A percentile compares a stretch with the other conserved stretches of the same genome.
These are phyloP conservation scores for Parelbella ahira DNA, from an alignment of 2,888 invertebrate species.

Conservation along the genomic window DNA sequence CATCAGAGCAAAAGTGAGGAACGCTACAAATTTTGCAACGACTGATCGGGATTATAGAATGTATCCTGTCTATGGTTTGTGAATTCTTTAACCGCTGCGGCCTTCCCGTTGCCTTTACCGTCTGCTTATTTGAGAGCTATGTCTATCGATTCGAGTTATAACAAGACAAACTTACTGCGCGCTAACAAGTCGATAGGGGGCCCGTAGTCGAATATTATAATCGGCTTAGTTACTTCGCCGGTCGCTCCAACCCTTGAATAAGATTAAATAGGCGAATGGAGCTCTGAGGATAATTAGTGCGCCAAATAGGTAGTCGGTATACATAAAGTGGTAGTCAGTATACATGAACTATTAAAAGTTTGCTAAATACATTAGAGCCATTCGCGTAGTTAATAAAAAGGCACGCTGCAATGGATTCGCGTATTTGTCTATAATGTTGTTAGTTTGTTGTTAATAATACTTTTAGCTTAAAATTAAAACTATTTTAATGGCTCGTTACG, in stretches of 20 bases:
- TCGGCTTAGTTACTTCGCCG: conserved; percentile 53
- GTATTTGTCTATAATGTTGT: too few species aligned
- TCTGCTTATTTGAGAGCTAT: conserved; percentile 27
- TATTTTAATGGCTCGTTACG: too few species aligned
- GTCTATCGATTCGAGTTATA: conserved; percentile 46
- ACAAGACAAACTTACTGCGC: conserved; percentile 59
- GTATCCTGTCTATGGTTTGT: too few species aligned
- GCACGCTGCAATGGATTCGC: too few species aligned
- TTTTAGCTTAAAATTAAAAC: too few species aligned
- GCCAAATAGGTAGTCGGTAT: conserved; percentile 28
- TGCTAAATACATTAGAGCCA: not conserved
- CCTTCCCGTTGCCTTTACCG: too few species aligned
- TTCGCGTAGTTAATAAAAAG: too few species aligned
- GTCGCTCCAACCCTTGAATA: conserved; percentile 42
- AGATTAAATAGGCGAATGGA: conserved; percentile 38
- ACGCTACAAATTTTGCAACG: too few species aligned
- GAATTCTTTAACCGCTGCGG: too few species aligned
- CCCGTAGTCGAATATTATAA: conserved; percentile 50
- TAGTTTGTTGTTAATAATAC: too few species aligned
- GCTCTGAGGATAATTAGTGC: conserved; percentile 38
- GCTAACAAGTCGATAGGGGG: conserved; percentile 53
- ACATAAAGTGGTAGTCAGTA: conserved; percentile 10
- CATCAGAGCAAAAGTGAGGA: too few species aligned
- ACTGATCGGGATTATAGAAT: too few species aligned
- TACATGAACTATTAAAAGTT: conserved; percentile 11